A percentile compares a stretch with the other conserved stretches of the same genome.
phyloP scores from a whole-genome alignment of 92 coral and sea anemone species.

The Epizoanthus stellaris region DNA sequence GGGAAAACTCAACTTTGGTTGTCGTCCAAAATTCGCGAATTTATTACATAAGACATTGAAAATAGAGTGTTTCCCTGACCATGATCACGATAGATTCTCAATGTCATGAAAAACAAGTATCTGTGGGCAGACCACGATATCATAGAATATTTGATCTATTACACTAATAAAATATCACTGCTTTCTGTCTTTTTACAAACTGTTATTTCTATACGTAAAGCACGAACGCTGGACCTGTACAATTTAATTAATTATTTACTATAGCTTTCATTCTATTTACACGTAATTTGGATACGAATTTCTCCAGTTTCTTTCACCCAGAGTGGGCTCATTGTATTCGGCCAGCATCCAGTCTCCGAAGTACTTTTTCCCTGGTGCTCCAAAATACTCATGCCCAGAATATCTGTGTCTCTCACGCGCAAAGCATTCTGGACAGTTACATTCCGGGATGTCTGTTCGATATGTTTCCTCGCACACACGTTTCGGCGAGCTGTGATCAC shows the following conservation, averaged over 20 bases:
- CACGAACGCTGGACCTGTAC: background rate
- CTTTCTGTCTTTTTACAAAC: slow-evolving; percentile 5
- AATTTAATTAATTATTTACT: slow-evolving; percentile 1
- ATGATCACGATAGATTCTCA: too few relatives aligned
- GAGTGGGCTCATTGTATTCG: background rate
- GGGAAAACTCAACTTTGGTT: too few relatives aligned
- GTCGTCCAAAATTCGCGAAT: too few relatives aligned
- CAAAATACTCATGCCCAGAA: slow-evolving; percentile 61
- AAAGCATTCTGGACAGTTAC: slow-evolving; percentile 81
- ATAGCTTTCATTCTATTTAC: slow-evolving; percentile 5
- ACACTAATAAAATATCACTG: background rate
- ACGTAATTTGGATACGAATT: slow-evolving; percentile 37
- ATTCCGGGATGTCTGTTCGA: slow-evolving; percentile 43
- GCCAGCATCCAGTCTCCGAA: slow-evolving; percentile 88
- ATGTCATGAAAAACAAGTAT: too few relatives aligned
- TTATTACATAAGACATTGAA: too few relatives aligned
- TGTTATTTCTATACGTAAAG: slow-evolving; percentile 12
- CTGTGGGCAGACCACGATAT: too few relatives aligned
- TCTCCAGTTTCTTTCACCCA: slow-evolving; percentile 29
- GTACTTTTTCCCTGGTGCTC: slow-evolving; percentile 86
- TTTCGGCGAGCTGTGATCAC: slow-evolving; percentile 16
- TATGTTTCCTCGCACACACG: slow-evolving; percentile 48
- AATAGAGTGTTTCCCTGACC: too few relatives aligned
- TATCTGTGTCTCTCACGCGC: slow-evolving; percentile 56
- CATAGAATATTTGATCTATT: background rate